phyloP scores from a whole-genome alignment of 1,140 invertebrate species.

The Vollenhovia emeryi region DNA sequence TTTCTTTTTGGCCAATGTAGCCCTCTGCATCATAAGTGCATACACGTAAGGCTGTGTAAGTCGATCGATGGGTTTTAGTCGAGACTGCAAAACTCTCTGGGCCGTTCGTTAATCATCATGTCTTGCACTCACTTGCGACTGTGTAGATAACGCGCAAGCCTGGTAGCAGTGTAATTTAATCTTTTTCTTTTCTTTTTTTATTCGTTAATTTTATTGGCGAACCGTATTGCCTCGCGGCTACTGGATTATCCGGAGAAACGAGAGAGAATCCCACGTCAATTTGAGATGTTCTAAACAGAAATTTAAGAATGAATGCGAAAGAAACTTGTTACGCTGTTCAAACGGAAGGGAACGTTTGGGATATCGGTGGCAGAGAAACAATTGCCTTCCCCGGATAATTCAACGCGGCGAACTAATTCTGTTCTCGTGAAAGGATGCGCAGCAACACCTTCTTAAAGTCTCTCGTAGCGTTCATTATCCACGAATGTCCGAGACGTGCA shows the following conservation, averaged over 20 bases:
- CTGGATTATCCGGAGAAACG: background rate
- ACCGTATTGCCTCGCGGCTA: background rate
- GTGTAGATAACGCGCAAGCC: slow-evolving; percentile 53
- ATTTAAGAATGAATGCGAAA: background rate
- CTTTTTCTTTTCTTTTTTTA: slow-evolving; percentile 30
- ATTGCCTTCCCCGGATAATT: background rate
- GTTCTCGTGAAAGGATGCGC: background rate
- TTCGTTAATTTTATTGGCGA: slow-evolving; percentile 18
- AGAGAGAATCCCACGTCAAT: background rate
- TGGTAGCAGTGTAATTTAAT: slow-evolving; percentile 53
- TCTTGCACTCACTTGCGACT: slow-evolving; percentile 61
- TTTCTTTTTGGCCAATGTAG: slow-evolving; percentile 73
- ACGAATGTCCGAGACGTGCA: slow-evolving; percentile 40
- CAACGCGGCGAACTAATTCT: background rate
- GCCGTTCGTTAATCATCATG: slow-evolving; percentile 50
- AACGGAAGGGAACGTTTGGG: background rate
- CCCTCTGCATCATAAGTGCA: slow-evolving; percentile 70
- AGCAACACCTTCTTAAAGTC: background rate
- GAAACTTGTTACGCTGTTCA: background rate
- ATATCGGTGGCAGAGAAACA: background rate
- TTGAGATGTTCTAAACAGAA: background rate
- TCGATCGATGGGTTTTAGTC: slow-evolving; percentile 49
- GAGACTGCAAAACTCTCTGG: slow-evolving; percentile 37
- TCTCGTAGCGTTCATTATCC: background rate
- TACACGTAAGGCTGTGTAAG: slow-evolving; percentile 52